These are phyloP conservation scores for Polymixis flavicincta DNA, from an alignment of 2,888 invertebrate genomes.

Conservation along the genomic window DNA sequence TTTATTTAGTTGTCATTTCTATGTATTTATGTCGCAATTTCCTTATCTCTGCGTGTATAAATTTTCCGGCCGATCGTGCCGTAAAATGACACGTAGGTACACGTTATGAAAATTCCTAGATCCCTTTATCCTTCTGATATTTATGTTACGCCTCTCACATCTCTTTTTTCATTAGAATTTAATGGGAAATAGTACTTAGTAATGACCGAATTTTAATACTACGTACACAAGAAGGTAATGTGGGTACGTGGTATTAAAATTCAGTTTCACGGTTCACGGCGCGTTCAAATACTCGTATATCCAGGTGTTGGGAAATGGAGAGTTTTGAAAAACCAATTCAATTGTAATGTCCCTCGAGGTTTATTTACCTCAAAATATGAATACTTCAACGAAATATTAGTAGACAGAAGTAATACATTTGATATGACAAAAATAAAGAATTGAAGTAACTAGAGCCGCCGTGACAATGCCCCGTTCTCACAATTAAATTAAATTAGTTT, in stretches of 20 bases:
- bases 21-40: slow-evolving; percentile 24
- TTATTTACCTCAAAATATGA: neutral
- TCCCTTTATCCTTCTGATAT: slow-evolving; percentile 52
- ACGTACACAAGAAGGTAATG: neutral
- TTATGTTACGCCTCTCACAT: slow-evolving; percentile 23
- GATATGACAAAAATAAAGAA: too few species aligned
- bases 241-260: neutral
- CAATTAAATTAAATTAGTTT: too few species aligned
- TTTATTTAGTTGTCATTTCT: slow-evolving; percentile 9
- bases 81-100: slow-evolving; percentile 38
- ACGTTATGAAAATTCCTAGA: slow-evolving; percentile 60
- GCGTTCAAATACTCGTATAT: too few species aligned
- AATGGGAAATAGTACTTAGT: slow-evolving; percentile 13
- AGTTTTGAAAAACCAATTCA: neutral
- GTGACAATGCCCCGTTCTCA: too few species aligned
- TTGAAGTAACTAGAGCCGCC: too few species aligned
- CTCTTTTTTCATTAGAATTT: slow-evolving; percentile 20
- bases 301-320: neutral
- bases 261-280: neutral
- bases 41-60: slow-evolving; percentile 25
- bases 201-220: neutral
- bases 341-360: neutral
- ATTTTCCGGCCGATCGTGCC: slow-evolving; percentile 37
- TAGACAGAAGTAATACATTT: too few species aligned
- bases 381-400: neutral